Evolutionary conservation across 1,140 invertebrate genomes (phyloP).

Genomic region (Meloidogyne floridensis): DNA sequence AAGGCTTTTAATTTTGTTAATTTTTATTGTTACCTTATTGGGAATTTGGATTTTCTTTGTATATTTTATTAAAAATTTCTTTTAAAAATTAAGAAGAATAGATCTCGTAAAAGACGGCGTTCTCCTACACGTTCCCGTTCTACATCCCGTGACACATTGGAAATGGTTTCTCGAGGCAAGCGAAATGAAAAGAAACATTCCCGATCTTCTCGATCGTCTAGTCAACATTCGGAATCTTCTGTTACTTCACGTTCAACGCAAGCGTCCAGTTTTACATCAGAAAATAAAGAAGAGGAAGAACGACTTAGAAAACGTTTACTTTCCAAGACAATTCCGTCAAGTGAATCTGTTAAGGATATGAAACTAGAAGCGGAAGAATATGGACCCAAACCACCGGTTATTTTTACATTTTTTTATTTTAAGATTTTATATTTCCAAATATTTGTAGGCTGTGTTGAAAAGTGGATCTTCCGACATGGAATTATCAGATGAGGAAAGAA

Average conservation of each 20-base stretch:
- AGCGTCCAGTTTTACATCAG: not conserved
- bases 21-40: no score
- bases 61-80: not conserved
- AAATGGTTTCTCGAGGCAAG: not conserved
- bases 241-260: slow-evolving; percentile 8
- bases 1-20: no score
- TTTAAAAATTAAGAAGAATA: slow-evolving; percentile 20
- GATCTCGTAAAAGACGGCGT: not conserved
- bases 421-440: not conserved
- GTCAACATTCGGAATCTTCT: slow-evolving; percentile 13
- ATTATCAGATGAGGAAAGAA: slow-evolving; percentile 25
- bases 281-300: slow-evolving; percentile 15
- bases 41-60: no score
- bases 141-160: slow-evolving; percentile 10
- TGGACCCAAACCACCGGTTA: slow-evolving; percentile 25
- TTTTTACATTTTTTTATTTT: not conserved
- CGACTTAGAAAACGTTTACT: slow-evolving; percentile 17
- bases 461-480: slow-evolving; percentile 21
- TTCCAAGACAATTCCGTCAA: slow-evolving; percentile 1
- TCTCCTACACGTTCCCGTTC: slow-evolving; percentile 8
- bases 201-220: not conserved
- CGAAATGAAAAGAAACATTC: not conserved
- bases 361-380: slow-evolving; percentile 4
- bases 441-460: not conserved
- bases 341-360: not conserved